Conservation (phyloP, 2,888 invertebrate genomes). For the Drosophila barbarae region DNA sequence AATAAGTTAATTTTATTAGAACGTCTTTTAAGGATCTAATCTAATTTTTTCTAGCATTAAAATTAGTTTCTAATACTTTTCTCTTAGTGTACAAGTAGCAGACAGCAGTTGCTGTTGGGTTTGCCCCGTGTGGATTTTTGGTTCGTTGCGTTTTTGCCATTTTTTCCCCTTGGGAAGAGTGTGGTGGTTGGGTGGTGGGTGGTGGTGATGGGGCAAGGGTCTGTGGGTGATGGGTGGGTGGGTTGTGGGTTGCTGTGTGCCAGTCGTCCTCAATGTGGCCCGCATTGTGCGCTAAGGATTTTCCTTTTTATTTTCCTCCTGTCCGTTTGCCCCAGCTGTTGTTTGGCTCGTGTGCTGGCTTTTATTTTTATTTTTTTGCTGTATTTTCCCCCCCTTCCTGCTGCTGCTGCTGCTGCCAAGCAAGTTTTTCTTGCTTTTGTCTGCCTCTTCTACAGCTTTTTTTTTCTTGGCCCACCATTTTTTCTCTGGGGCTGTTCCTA, state of each 20-base stretch:
- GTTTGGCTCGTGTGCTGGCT: constrained; percentile 61
- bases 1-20: no score
- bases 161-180: constrained; percentile 10
- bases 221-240: not conserved
- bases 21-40: no score
- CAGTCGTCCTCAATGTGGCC: constrained; percentile 61
- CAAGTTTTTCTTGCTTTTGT: constrained; percentile 57
- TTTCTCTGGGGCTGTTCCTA: constrained; percentile 41
- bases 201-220: not conserved
- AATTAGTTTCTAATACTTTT: not conserved
- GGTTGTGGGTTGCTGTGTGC: not conserved
- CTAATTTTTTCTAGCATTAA: not conserved
- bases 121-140: constrained; percentile 35
- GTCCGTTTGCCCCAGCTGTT: constrained; percentile 44
- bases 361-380: constrained; percentile 11
- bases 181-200: not conserved
- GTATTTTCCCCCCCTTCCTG: not conserved
- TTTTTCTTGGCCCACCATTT: constrained; percentile 43
- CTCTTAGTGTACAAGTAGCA: constrained; percentile 15
- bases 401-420: constrained; percentile 15
- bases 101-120: constrained; percentile 31
- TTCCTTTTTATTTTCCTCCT: constrained; percentile 15
- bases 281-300: constrained; percentile 64
- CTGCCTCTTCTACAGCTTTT: constrained; percentile 39
- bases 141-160: constrained; percentile 43